Conservation (phyloP, 2,797 vertebrate genomes). For the Amazona ochrocephala region DNA sequence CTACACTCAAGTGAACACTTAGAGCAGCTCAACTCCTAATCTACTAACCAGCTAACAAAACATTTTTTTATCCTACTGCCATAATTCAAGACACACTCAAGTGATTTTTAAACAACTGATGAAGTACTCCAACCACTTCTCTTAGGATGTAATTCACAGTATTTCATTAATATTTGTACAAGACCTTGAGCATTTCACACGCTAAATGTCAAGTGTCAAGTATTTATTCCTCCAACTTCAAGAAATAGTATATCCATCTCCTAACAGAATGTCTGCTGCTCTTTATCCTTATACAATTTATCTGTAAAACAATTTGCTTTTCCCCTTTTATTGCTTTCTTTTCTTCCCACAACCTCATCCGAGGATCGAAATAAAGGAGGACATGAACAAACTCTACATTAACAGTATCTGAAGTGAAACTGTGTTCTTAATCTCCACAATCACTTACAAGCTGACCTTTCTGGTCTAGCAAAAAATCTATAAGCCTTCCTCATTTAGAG, state of each 20-base stretch:
- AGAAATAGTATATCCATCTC: neutral
- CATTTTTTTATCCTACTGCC: neutral
- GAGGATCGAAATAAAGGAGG: neutral
- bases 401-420: neutral
- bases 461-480: neutral
- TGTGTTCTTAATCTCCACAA: neutral
- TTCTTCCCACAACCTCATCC: neutral
- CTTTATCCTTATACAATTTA: neutral
- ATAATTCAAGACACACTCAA: neutral
- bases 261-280: neutral
- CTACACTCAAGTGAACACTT: neutral
- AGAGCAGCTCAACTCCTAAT: neutral
- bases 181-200: neutral
- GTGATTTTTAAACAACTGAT: neutral
- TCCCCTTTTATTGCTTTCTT: neutral
- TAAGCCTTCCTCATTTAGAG: neutral
- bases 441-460: neutral
- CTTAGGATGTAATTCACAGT: neutral
- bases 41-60: neutral
- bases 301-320: neutral
- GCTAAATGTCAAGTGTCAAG: neutral
- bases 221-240: neutral
- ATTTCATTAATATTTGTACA: slow-evolving; percentile 8
- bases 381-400: neutral
- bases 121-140: neutral